These are phyloP conservation scores for Pyxicephalus adspersus DNA, from an alignment of 2,113 vertebrate species.

Conservation along the genomic window DNA sequence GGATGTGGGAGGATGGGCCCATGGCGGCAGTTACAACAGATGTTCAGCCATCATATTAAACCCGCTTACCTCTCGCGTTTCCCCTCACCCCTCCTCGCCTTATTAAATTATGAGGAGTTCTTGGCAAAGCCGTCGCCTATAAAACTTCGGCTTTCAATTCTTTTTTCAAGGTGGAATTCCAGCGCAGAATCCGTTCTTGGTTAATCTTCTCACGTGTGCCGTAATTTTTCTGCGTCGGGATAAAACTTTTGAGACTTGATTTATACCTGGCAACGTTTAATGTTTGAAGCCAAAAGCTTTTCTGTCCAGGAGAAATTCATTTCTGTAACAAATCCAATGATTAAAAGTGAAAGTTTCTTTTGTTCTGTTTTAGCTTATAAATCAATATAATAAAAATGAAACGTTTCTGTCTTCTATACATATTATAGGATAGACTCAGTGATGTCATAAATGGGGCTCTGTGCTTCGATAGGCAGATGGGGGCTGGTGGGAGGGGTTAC, in stretches of 20 bases:
- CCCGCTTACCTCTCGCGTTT: slow-evolving; percentile 1
- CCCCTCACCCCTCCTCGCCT: background rate
- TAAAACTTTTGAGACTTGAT: background rate
- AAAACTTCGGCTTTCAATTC: background rate
- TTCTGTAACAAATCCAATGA: background rate
- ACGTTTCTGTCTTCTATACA: too few species aligned
- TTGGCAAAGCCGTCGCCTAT: background rate
- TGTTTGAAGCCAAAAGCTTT: background rate
- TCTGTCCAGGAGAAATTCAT: background rate
- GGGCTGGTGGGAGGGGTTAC: too few species aligned
- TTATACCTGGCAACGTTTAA: background rate
- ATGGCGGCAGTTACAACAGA: slow-evolving; percentile 17
- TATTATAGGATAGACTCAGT: too few species aligned
- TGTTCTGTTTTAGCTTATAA: too few species aligned
- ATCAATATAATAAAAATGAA: too few species aligned
- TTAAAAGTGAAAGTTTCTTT: background rate
- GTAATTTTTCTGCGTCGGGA: slow-evolving; percentile 3
- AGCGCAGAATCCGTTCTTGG: background rate
- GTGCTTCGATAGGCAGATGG: too few species aligned
- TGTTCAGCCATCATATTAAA: slow-evolving; percentile 11
- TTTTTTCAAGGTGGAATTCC: background rate
- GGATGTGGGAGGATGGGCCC: background rate
- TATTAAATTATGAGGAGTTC: slow-evolving; percentile 39
- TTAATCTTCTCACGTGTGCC: slow-evolving; percentile 11
- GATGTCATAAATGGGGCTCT: too few species aligned